Conservation (phyloP, 2,888 invertebrate genomes). For the Hemicrepidius hirtus region DNA sequence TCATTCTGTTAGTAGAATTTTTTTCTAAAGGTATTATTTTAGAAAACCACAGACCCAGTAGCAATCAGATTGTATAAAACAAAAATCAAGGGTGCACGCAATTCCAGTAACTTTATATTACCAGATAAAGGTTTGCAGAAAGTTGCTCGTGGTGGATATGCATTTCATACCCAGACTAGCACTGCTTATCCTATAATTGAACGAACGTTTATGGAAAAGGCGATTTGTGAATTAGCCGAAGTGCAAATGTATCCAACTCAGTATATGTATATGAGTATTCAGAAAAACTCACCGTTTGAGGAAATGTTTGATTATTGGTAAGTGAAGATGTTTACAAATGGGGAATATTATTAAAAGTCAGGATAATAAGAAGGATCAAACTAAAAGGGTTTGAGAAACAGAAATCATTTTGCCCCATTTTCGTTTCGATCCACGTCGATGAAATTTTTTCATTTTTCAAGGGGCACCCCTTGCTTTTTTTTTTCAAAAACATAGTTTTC, state of each 20-base stretch:
- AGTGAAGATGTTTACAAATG: too few relatives aligned
- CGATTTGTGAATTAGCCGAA: conserved; percentile 81
- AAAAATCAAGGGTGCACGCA: conserved; percentile 72
- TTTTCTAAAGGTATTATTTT: too few relatives aligned
- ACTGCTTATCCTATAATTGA: conserved; percentile 81
- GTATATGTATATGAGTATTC: conserved; percentile 75
- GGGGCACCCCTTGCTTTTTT: too few relatives aligned
- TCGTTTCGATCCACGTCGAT: too few relatives aligned
- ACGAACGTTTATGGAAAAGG: conserved; percentile 78
- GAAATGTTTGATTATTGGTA: conserved; percentile 79
- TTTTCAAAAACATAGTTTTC: too few relatives aligned
- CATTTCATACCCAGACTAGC: conserved; percentile 81
- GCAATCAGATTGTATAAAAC: conserved; percentile 76
- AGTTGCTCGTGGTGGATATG: conserved; percentile 80
- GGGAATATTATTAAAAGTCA: too few relatives aligned
- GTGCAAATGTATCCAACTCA: conserved; percentile 78
- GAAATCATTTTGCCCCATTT: too few relatives aligned
- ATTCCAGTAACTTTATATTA: conserved; percentile 72
- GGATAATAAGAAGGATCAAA: too few relatives aligned
- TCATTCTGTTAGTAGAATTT: too few relatives aligned
- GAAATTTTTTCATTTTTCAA: too few relatives aligned
- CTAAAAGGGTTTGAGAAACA: too few relatives aligned
- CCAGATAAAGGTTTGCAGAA: conserved; percentile 76
- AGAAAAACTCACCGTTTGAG: conserved; percentile 78
- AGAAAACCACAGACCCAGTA: conserved; percentile 80